Percentiles rank a stretch among this genome's conserved stretches.
phyloP scores from a whole-genome alignment of 2,888 invertebrate genomes.

The Idaea aversata region DNA sequence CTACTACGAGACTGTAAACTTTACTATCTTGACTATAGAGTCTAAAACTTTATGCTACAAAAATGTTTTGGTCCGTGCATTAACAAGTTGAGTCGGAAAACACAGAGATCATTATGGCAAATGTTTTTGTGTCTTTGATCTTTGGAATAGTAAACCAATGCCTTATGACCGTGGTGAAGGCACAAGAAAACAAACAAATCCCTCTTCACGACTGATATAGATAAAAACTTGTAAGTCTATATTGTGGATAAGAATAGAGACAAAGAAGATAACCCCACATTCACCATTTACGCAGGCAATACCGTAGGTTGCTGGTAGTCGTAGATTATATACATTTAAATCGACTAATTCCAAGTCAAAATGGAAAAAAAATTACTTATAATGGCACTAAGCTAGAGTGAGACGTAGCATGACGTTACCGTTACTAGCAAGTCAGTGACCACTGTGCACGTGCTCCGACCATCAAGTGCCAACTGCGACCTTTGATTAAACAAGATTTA shows the following conservation, averaged over 20 bases:
- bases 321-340: background rate
- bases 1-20: slow-evolving; percentile 30
- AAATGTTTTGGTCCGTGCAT: slow-evolving; percentile 43
- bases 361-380: background rate
- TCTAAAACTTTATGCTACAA: slow-evolving; percentile 18
- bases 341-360: background rate
- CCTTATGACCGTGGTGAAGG: too few relatives aligned
- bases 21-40: slow-evolving; percentile 31
- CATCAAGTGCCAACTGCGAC: slow-evolving; percentile 20
- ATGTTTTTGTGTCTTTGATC: slow-evolving; percentile 14
- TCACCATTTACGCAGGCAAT: too few relatives aligned
- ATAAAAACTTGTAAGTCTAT: too few relatives aligned
- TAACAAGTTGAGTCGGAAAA: slow-evolving; percentile 63
- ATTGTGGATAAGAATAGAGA: too few relatives aligned
- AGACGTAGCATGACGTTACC: slow-evolving; percentile 47
- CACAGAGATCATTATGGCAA: slow-evolving; percentile 46
- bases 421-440: slow-evolving; percentile 63
- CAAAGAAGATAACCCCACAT: too few relatives aligned
- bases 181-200: too few relatives aligned
- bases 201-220: too few relatives aligned
- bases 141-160: too few relatives aligned
- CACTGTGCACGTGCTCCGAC: slow-evolving; percentile 47
- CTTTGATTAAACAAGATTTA: slow-evolving; percentile 29
- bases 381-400: slow-evolving; percentile 25
- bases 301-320: too few relatives aligned